Evolutionary conservation across 2,888 invertebrate genomes (phyloP).

Genomic region (Caenorhabditis becei): DNA sequence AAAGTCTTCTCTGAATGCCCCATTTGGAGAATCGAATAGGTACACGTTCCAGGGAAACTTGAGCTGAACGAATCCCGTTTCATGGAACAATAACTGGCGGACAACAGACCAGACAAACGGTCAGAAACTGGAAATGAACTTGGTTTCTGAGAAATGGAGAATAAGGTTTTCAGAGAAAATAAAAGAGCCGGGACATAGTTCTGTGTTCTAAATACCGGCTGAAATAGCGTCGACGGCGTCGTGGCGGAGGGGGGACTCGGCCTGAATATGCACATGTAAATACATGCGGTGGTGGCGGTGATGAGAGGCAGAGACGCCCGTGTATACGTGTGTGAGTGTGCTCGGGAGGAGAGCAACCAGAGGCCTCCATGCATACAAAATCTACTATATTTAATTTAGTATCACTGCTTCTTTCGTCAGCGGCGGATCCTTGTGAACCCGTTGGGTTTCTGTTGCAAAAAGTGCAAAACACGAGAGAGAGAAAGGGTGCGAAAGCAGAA

Average conservation of each 20-base stretch:
- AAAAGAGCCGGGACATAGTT: neutral
- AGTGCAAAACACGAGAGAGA: too few relatives aligned
- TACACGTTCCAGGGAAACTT: too few relatives aligned
- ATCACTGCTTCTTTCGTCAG: slow-evolving; percentile 30
- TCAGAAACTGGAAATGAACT: too few relatives aligned
- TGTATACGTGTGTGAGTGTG: slow-evolving; percentile 25
- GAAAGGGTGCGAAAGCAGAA: neutral
- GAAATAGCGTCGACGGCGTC: neutral
- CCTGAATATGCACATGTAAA: slow-evolving; percentile 51
- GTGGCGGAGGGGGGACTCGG: neutral
- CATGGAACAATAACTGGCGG: too few relatives aligned
- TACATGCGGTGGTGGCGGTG: slow-evolving; percentile 49
- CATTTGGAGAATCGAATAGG: too few relatives aligned
- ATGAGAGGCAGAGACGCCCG: slow-evolving; percentile 24
- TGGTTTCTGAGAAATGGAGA: too few relatives aligned
- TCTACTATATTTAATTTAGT: slow-evolving; percentile 59
- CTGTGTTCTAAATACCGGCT: neutral
- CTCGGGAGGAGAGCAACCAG: slow-evolving; percentile 33
- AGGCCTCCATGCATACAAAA: slow-evolving; percentile 59
- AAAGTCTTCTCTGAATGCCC: too few relatives aligned
- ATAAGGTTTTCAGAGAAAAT: too few relatives aligned
- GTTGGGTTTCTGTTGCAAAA: neutral
- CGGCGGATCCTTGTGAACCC: slow-evolving; percentile 4
- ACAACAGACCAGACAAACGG: too few relatives aligned
- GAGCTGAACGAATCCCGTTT: too few relatives aligned